Evolutionary conservation across 2,888 invertebrate genomes (phyloP), one percentile per base, ranked within the genome.

Genomic region (Lobophora halterata): DNA sequence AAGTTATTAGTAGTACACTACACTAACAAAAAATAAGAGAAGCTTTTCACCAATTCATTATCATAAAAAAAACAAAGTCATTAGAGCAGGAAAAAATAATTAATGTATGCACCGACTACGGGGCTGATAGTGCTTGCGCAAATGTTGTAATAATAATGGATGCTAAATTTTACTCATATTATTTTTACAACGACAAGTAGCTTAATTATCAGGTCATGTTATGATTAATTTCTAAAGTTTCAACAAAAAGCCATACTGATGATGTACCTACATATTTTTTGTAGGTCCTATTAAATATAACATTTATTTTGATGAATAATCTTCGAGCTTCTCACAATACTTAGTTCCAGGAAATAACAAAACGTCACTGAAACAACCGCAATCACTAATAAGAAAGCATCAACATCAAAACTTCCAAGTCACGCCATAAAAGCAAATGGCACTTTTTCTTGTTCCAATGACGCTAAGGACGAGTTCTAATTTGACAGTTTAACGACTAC

Each of bases 401-500:
- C 69, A 67, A 63, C 59, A 64, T 69, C 61, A 64, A 74, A 79
- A 77, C 52, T 75, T 77, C 58, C 55, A 67, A 65, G 73, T 68
- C 69, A 74, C 69, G 73, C 73, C 56, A 75, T 72, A 71, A 76
- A 75, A 79, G 74, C 69, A 31, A 41, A 41, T 41, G 34, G 70
- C 65, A 71, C 68, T 75, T 76, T 65, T 75, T 72, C 67, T 72
- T 71, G 60, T 69, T 65, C 54, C 46, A 71, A 76, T 67, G 70
- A 67, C 69, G 71, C 57, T 16, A 16, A 58, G 56, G 71, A 70
- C 64, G 62, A 71, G 65, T 71, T 67, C 62, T 74, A 77, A 77
- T 79, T 76, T 76, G 74, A 75, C 72, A 76, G 64, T 59, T 65
- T 71, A 76, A 78, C 71, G 68, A 75, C 65, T 65, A 52, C 55